Percentiles rank a stretch among this genome's conserved stretches.
phyloP scores from a whole-genome alignment of 2,797 vertebrate genomes.

The Oryzias sinensis region DNA sequence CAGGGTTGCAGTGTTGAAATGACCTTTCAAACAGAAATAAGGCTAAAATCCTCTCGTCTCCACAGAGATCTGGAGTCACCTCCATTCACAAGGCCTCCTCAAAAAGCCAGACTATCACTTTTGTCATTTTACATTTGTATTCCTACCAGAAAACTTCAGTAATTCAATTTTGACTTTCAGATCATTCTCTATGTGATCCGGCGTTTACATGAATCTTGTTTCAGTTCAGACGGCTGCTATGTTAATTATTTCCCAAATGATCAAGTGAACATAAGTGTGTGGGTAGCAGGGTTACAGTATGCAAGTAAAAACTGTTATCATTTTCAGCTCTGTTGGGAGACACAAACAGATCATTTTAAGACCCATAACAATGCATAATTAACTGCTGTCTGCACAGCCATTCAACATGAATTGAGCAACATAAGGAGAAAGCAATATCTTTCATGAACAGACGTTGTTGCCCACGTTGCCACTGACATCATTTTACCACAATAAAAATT shows the following conservation, averaged over 20 bases:
- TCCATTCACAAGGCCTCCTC: not conserved
- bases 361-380: slow-evolving; percentile 7
- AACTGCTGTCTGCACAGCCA: not conserved
- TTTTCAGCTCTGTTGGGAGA: slow-evolving; percentile 23
- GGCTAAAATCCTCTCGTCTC: slow-evolving; percentile 13
- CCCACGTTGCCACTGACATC: too few relatives aligned
- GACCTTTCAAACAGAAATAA: slow-evolving; percentile 31
- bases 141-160: too few relatives aligned
- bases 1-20: slow-evolving; percentile 16
- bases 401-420: not conserved
- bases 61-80: slow-evolving; percentile 1
- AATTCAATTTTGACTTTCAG: too few relatives aligned
- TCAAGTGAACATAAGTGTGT: slow-evolving; percentile 35
- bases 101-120: too few relatives aligned
- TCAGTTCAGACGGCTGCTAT: not conserved
- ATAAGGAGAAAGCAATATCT: not conserved
- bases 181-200: too few relatives aligned
- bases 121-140: too few relatives aligned
- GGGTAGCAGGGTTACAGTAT: slow-evolving; percentile 25
- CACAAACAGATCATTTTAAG: slow-evolving; percentile 19
- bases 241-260: slow-evolving; percentile 27
- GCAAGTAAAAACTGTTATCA: slow-evolving; percentile 42
- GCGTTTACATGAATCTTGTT: not conserved
- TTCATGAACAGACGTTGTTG: too few relatives aligned
- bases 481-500: too few relatives aligned